Conservation (phyloP, 2,113 vertebrate genomes). For the Oceanites oceanicus region DNA sequence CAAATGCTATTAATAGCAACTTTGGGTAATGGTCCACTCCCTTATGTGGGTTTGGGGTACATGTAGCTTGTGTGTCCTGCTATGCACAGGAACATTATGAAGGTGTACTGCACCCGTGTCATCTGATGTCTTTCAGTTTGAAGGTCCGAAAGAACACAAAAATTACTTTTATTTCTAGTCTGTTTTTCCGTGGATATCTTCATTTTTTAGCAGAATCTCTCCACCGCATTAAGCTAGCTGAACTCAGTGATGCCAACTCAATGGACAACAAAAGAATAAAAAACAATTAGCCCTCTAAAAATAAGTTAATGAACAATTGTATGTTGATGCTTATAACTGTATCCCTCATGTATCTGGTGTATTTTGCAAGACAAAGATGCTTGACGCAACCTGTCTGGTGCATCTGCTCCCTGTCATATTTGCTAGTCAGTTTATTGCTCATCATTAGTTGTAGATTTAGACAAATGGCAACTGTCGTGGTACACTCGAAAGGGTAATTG, state of each 20-base stretch:
- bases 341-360: not conserved
- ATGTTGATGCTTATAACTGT: not conserved
- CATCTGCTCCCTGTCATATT: slow-evolving; percentile 10
- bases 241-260: not conserved
- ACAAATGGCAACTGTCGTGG: slow-evolving; percentile 26
- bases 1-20: not conserved
- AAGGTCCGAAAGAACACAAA: not conserved
- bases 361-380: not conserved
- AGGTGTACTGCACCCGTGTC: not conserved
- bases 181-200: not conserved
- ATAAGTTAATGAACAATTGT: not conserved
- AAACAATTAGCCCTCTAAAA: not conserved
- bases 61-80: not conserved
- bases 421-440: not conserved
- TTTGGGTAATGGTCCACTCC: not conserved
- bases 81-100: not conserved
- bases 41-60: accelerated
- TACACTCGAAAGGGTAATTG: slow-evolving; percentile 5
- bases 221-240: not conserved
- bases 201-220: not conserved
- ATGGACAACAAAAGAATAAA: not conserved
- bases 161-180: not conserved
- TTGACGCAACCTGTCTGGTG: not conserved
- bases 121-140: not conserved
- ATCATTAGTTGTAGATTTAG: not conserved